Evolutionary conservation across 53 echinoderm and acorn worm genomes (phyloP).

Genomic region (Arbacia lixula): DNA sequence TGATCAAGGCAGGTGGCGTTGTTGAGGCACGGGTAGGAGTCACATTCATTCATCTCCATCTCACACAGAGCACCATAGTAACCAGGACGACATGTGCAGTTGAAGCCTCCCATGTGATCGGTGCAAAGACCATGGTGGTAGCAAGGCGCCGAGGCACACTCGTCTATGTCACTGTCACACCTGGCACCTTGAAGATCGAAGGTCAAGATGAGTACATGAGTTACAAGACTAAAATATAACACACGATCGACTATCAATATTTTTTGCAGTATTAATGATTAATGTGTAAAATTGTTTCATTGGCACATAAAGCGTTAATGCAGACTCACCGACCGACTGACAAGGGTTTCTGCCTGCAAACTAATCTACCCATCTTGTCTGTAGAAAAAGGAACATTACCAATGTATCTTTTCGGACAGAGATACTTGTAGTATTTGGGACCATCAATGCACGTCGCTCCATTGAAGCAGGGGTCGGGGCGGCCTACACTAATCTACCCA

Average conservation of each 20-base stretch:
- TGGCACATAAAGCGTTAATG: too few species aligned
- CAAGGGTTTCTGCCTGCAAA: neutral
- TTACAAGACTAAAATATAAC: too few species aligned
- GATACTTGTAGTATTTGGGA: conserved; percentile 51
- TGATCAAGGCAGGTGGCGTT: conserved; percentile 52
- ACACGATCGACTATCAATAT: too few species aligned
- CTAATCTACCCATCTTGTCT: too few species aligned
- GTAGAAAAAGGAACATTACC: conserved; percentile 52
- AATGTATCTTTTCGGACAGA: conserved; percentile 64
- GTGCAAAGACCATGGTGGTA: conserved; percentile 62
- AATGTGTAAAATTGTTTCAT: too few species aligned
- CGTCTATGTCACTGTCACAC: conserved; percentile 69
- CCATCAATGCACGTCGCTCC: conserved; percentile 63
- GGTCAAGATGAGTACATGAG: neutral
- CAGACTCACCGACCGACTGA: too few species aligned
- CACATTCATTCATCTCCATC: conserved; percentile 65
- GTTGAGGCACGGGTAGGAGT: conserved; percentile 36
- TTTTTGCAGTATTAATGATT: too few species aligned
- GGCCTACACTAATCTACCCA: too few species aligned
- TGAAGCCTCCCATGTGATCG: conserved; percentile 62
- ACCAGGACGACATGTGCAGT: conserved; percentile 68
- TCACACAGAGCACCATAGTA: conserved; percentile 71
- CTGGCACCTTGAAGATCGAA: conserved; percentile 37
- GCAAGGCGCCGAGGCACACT: conserved; percentile 67
- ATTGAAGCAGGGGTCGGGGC: conserved; percentile 70